These are phyloP conservation scores for Eulemur mongoz DNA, from an alignment of 2,797 vertebrate species.

Conservation along the genomic window DNA sequence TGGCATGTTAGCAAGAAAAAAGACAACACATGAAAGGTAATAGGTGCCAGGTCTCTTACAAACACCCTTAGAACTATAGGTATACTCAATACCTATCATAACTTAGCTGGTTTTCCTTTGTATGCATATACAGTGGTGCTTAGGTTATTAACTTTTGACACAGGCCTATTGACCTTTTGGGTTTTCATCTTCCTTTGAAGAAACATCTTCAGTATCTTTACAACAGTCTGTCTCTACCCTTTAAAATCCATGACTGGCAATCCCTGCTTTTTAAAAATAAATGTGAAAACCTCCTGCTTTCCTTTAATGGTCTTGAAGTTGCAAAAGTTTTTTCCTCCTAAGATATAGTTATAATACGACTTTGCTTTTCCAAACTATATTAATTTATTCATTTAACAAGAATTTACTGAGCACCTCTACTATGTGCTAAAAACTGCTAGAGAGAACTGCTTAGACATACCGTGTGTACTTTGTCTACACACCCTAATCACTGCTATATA, in stretches of 20 bases:
- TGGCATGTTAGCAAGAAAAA: background rate
- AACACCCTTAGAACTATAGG: background rate
- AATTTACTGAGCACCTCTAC: background rate
- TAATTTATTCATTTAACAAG: slow-evolving; percentile 6
- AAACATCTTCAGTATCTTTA: background rate
- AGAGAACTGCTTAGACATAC: background rate
- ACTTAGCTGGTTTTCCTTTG: background rate
- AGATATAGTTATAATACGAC: background rate
- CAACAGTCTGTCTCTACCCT: background rate
- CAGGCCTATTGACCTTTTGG: background rate
- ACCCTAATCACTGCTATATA: background rate
- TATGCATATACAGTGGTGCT: background rate
- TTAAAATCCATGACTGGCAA: background rate
- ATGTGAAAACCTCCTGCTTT: background rate
- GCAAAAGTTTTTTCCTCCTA: background rate
- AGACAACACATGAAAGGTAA: background rate
- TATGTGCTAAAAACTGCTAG: background rate
- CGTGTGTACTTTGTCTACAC: background rate
- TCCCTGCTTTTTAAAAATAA: slow-evolving; percentile 8
- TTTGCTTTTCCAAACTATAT: background rate
- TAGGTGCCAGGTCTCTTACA: background rate
- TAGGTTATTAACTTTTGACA: background rate
- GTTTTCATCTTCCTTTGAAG: background rate
- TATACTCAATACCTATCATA: background rate
- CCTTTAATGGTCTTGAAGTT: slow-evolving; percentile 30